Conservation (phyloP, 2,797 vertebrate species). For the Pygocentrus nattereri region DNA sequence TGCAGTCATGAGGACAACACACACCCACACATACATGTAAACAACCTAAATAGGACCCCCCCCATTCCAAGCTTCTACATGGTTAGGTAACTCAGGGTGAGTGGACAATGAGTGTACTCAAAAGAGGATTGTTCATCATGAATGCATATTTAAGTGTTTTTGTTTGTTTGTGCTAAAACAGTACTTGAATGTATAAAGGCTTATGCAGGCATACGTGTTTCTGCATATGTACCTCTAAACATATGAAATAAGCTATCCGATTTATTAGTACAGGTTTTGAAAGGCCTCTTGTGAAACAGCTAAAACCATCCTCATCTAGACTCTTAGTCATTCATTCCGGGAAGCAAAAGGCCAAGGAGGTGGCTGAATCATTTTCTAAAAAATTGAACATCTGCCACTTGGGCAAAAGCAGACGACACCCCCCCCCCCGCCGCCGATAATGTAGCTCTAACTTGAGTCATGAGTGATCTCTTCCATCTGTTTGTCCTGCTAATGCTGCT, state of each 20-base stretch:
- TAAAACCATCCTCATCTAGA: not conserved
- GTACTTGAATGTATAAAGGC: not conserved
- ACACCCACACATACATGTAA: constrained; percentile 23
- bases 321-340: constrained; percentile 66
- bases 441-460: constrained; percentile 43
- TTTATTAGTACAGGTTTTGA: not conserved
- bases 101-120: constrained; percentile 51
- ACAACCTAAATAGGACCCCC: constrained; percentile 24
- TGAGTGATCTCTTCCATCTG: constrained; percentile 48
- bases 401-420: constrained; percentile 66
- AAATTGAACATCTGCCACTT: constrained; percentile 60
- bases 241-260: not conserved
- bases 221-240: not conserved
- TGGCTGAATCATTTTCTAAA: constrained; percentile 67
- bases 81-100: constrained; percentile 72
- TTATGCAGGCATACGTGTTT: not conserved
- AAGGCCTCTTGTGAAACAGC: constrained; percentile 9
- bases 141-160: constrained; percentile 28
- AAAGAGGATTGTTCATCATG: constrained; percentile 5
- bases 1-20: constrained; percentile 69
- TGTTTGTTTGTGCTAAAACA: constrained; percentile 13
- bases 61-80: constrained; percentile 9
- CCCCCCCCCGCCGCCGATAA: constrained; percentile 49
- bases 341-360: constrained; percentile 58
- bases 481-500: not conserved